These are phyloP conservation scores for Metalampra italica DNA, from an alignment of 2,888 invertebrate genomes.

Conservation along the genomic window DNA sequence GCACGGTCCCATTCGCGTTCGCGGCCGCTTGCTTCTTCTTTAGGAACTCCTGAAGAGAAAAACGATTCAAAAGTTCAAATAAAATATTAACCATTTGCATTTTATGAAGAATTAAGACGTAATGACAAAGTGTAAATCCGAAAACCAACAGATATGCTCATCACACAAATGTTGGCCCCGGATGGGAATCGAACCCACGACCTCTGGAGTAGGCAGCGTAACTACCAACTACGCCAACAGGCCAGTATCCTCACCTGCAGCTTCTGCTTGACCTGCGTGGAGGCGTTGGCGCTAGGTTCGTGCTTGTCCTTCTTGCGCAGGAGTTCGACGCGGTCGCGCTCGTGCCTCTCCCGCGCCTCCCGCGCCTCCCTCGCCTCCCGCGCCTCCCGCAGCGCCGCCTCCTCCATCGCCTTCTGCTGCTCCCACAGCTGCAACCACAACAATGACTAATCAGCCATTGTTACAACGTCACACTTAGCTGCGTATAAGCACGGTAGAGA, in stretches of 20 bases:
- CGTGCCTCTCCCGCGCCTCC: conserved; percentile 82
- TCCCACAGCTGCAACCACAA: conserved; percentile 87
- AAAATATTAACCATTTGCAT: too few species aligned
- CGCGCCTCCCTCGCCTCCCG: conserved; percentile 88
- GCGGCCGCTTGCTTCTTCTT: conserved; percentile 89
- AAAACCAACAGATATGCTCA: too few species aligned
- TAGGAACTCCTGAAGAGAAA: conserved; percentile 83
- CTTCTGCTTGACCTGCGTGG: conserved; percentile 97
- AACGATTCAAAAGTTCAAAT: not conserved
- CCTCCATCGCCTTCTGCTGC: conserved; percentile 90
- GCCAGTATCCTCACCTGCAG: conserved; percentile 80
- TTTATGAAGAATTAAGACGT: too few species aligned
- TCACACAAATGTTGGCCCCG: too few species aligned
- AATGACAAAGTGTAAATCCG: too few species aligned
- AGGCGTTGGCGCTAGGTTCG: conserved; percentile 97
- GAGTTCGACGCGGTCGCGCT: conserved; percentile 90
- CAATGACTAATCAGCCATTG: not conserved
- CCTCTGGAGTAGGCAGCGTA: too few species aligned
- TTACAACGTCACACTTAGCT: conserved; percentile 1
- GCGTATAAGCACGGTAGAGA: too few species aligned
- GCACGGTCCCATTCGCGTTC: conserved; percentile 83
- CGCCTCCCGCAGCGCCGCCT: conserved; percentile 89
- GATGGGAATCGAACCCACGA: too few species aligned
- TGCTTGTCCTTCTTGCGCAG: conserved; percentile 95
- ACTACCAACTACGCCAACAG: too few species aligned